Evolutionary conservation across 2,113 vertebrate genomes (phyloP), one percentile per base, ranked within the genome.

Genomic region (Stigmatopora argus): DNA sequence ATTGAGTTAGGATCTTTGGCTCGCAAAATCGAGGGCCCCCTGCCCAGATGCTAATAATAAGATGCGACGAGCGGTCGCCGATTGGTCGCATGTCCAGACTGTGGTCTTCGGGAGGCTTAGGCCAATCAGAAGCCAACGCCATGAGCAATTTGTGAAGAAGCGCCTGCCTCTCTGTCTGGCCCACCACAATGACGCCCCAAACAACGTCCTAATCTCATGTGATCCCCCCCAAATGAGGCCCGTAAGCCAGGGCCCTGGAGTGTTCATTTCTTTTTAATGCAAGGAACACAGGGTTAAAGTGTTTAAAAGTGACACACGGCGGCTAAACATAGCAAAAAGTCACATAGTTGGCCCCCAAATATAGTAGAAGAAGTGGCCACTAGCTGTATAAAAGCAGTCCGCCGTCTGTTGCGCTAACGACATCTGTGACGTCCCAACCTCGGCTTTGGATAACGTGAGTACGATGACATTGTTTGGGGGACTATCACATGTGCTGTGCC

Each of bases 211-310:
- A 86, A 88, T 85, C 79, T 82, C 71, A 64, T 64, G 67, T 88
- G 83, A 86, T 79, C 86, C 83, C 72, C 26, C 78, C 68, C 78
- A 79, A 86, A 85, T 82, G 67, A 82, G 78, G 5, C 69, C 15
- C 46, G 65, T 26, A 4, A 69, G 81, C 82, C 55, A 68, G 64
- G 62, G n/a, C 72, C 49, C 23, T 77, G 79, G 82, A 78, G 72
- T 69, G 64, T 74, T 85, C 84, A 80, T 86, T 79, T 74, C 70
- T 84, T 86, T 84, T 84, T 82, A 86, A 86, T 78, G 75, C 75
- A 46, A 66, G 38, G 64, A 49, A 69, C 71, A 65, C 48, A 64
- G 71, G 64, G 67, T 61, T 60, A 86, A 86, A 80, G 67, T 44
- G 0, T 80, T 85, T 82, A 72, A 79, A 83, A 73, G 65, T 82